Evolutionary conservation across 2,113 vertebrate genomes (phyloP).

Genomic region (Cyanoderma ruficeps): DNA sequence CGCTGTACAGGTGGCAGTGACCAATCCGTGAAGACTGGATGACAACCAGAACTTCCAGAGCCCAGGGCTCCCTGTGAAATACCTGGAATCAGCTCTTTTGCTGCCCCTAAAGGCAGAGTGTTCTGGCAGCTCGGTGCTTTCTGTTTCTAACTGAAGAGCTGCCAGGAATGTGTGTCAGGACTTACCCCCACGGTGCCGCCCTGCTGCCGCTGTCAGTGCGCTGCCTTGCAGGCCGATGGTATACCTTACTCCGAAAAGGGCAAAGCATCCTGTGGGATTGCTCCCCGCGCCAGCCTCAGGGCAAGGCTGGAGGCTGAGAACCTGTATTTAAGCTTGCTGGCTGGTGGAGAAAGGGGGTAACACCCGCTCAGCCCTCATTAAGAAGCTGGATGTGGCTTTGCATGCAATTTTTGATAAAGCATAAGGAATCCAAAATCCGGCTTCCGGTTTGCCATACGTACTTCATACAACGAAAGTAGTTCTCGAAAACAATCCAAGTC

Average conservation of each 20-base stretch:
- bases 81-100: not conserved
- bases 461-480: not conserved
- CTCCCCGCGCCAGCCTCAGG: not conserved
- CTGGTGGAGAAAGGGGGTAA: not conserved
- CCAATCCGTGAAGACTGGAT: not conserved
- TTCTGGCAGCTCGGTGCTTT: not conserved
- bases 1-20: fast-evolving
- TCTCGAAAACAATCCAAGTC: not conserved
- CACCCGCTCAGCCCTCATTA: fast-evolving
- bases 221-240: not conserved
- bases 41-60: not conserved
- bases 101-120: not conserved
- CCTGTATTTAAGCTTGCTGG: not conserved
- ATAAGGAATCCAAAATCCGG: not conserved
- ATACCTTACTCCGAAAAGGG: not conserved
- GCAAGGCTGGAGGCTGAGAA: not conserved
- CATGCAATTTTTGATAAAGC: not conserved
- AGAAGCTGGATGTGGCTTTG: not conserved
- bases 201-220: not conserved
- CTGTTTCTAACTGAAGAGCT: not conserved
- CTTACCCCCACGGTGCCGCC: not conserved
- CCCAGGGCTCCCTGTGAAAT: not conserved
- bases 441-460: not conserved
- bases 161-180: not conserved
- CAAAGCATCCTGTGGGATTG: not conserved